Evolutionary conservation across 2,113 vertebrate genomes (phyloP).

Genomic region (Megaceryle maxima): DNA sequence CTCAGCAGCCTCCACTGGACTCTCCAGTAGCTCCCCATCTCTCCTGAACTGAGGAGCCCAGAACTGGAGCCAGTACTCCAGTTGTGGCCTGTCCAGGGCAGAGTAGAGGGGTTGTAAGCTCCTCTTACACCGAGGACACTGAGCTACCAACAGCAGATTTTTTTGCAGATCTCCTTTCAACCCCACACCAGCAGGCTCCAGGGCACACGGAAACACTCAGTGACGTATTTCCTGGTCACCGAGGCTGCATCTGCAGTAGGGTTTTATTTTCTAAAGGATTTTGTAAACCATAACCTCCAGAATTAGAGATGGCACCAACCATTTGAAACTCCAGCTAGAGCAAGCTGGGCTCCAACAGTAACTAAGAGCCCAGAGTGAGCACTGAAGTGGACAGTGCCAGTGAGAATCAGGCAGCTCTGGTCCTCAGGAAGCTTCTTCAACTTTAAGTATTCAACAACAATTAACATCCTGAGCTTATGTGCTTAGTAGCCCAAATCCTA

Average conservation of each 20-base stretch:
- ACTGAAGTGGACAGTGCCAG: not conserved
- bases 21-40: too few species aligned
- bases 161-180: not conserved
- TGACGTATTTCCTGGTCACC: not conserved
- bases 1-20: too few species aligned
- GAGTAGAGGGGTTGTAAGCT: too few species aligned
- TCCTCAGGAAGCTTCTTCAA: not conserved
- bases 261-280: not conserved
- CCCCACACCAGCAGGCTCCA: not conserved
- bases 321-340: not conserved
- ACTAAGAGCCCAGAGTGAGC: not conserved
- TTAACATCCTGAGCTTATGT: not conserved
- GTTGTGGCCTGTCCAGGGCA: too few species aligned
- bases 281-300: not conserved
- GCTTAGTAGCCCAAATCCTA: not conserved
- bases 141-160: not conserved
- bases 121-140: not conserved
- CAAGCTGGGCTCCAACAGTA: not conserved
- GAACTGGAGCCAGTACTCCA: too few species aligned
- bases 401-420: not conserved
- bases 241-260: not conserved
- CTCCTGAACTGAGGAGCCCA: too few species aligned
- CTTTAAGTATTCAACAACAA: not conserved
- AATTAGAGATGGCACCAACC: not conserved
- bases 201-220: fast-evolving